Evolutionary conservation across 2,113 vertebrate genomes (phyloP).

Genomic region (Aix galericulata): DNA sequence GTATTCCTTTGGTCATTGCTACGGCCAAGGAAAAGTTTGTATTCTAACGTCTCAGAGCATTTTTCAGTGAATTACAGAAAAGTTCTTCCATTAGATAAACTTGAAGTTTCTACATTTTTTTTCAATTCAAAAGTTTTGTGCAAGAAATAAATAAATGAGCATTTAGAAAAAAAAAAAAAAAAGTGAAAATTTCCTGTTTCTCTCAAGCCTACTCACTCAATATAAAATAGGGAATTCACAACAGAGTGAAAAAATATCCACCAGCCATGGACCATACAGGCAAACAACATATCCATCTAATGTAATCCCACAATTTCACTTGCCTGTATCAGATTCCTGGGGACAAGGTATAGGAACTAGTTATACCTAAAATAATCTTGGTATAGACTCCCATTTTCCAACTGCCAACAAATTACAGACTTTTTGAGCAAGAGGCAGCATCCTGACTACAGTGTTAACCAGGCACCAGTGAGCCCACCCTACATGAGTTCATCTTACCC

Average conservation of each 20-base stretch:
- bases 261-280: not conserved
- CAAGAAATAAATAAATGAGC: not conserved
- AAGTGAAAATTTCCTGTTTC: not conserved
- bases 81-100: not conserved
- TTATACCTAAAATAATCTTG: not conserved
- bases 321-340: not conserved
- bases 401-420: not conserved
- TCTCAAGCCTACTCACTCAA: not conserved
- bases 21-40: not conserved
- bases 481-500: not conserved
- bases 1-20: not conserved
- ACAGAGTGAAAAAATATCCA: not conserved
- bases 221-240: not conserved
- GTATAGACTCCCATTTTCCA: not conserved
- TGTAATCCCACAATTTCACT: not conserved
- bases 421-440: not conserved
- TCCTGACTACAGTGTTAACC: not conserved
- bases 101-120: not conserved
- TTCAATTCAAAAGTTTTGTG: not conserved
- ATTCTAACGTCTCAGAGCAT: not conserved
- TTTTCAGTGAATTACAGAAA: not conserved
- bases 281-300: not conserved
- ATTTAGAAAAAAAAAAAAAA: not conserved
- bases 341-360: not conserved
- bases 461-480: not conserved